Evolutionary conservation across 2,113 vertebrate genomes (phyloP).

Genomic region (Gopherus evgoodei): DNA sequence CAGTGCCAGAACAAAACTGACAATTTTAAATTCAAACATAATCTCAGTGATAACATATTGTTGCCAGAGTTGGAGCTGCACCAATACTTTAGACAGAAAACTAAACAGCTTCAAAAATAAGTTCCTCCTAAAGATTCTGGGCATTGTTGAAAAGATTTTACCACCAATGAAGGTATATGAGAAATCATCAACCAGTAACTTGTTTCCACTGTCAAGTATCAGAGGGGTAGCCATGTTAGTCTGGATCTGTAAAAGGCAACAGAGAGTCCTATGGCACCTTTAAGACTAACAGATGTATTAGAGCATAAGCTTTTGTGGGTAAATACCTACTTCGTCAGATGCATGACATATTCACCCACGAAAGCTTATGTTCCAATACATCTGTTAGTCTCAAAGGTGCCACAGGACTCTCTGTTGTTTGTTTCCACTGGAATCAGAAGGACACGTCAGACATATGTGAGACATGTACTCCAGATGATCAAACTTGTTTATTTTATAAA

Average conservation of each 20-base stretch:
- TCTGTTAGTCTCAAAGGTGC: too few species aligned
- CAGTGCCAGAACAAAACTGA: background rate
- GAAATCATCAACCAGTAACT: background rate
- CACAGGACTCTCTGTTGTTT: background rate
- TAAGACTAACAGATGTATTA: too few species aligned
- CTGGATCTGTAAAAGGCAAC: too few species aligned
- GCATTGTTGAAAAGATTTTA: background rate
- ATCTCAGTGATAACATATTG: background rate
- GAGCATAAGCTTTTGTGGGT: too few species aligned
- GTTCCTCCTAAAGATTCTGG: background rate
- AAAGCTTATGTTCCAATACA: too few species aligned
- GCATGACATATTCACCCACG: too few species aligned
- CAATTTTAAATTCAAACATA: background rate
- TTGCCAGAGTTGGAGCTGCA: background rate
- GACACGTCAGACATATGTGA: background rate
- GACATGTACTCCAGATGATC: background rate
- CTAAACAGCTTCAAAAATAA: background rate
- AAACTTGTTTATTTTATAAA: background rate
- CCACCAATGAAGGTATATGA: background rate
- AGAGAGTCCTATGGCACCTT: too few species aligned
- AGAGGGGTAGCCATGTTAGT: too few species aligned
- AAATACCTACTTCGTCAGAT: too few species aligned
- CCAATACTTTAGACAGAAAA: background rate
- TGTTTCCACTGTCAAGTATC: background rate
- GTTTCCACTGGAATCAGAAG: background rate